Evolutionary conservation across 2,113 vertebrate species (phyloP).

Genomic region (Charina bottae): DNA sequence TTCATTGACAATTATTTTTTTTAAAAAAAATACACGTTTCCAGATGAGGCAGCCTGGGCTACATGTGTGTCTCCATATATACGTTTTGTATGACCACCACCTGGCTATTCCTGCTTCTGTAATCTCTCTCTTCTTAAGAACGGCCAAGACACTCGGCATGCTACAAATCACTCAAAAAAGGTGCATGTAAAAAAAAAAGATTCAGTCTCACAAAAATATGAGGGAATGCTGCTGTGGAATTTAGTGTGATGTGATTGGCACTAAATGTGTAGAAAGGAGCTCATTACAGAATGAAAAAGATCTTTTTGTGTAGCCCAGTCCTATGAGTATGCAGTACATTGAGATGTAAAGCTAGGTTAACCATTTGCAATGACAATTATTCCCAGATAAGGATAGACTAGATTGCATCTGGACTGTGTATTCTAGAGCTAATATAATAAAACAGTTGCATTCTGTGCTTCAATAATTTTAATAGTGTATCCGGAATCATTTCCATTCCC

Average conservation of each 20-base stretch:
- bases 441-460: background rate
- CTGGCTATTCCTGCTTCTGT: background rate
- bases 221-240: background rate
- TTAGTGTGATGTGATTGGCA: background rate
- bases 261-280: background rate
- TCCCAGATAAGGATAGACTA: background rate
- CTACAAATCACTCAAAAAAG: background rate
- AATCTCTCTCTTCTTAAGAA: background rate
- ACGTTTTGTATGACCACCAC: background rate
- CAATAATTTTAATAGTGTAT: slow-evolving; percentile 20
- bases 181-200: background rate
- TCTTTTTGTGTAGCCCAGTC: background rate
- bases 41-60: background rate
- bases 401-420: background rate
- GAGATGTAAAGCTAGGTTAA: background rate
- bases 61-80: background rate
- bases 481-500: slow-evolving; percentile 5
- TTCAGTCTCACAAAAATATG: background rate
- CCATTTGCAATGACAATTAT: background rate
- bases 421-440: background rate
- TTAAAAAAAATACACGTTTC: background rate
- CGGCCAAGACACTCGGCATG: background rate
- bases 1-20: no score
- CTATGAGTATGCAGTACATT: background rate
- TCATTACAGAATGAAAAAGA: background rate